Evolutionary conservation across 1,140 invertebrate genomes (phyloP).

Genomic region (Lepidurus arcticus): DNA sequence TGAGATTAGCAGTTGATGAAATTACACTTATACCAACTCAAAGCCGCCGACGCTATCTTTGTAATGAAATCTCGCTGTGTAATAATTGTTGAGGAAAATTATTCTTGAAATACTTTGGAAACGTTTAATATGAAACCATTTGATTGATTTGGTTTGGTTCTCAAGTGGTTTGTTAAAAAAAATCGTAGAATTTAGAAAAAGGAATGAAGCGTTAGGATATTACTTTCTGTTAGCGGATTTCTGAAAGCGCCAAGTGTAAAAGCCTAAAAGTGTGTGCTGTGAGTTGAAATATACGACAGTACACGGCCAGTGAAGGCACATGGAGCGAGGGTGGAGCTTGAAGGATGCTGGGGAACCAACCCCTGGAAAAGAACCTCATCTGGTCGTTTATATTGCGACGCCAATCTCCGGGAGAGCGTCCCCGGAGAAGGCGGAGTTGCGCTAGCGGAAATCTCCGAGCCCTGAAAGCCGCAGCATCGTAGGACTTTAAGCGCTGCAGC

Average conservation of each 20-base stretch:
- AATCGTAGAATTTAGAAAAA: background rate
- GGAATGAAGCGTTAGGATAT: background rate
- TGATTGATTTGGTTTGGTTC: background rate
- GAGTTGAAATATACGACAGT: background rate
- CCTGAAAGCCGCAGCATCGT: conserved; percentile 7
- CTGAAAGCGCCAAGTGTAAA: background rate
- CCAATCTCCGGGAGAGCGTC: conserved; percentile 13
- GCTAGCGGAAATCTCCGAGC: conserved; percentile 6
- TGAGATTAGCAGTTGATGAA: background rate
- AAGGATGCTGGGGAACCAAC: conserved; percentile 20
- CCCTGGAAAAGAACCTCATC: conserved; percentile 9
- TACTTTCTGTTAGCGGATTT: background rate
- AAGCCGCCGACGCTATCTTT: background rate
- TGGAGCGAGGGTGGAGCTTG: conserved; percentile 3
- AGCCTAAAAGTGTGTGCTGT: background rate
- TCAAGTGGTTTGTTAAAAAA: no score
- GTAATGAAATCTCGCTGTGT: background rate
- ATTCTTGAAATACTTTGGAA: background rate
- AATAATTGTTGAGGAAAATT: background rate
- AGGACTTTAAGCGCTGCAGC: conserved; percentile 17
- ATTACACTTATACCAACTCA: background rate
- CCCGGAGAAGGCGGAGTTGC: conserved; percentile 9
- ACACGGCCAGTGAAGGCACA: background rate
- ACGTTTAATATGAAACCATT: background rate
- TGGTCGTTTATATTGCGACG: conserved; percentile 21